These are phyloP conservation scores for Bombylius discolor DNA, from an alignment of 2,888 invertebrate species.

Conservation along the genomic window DNA sequence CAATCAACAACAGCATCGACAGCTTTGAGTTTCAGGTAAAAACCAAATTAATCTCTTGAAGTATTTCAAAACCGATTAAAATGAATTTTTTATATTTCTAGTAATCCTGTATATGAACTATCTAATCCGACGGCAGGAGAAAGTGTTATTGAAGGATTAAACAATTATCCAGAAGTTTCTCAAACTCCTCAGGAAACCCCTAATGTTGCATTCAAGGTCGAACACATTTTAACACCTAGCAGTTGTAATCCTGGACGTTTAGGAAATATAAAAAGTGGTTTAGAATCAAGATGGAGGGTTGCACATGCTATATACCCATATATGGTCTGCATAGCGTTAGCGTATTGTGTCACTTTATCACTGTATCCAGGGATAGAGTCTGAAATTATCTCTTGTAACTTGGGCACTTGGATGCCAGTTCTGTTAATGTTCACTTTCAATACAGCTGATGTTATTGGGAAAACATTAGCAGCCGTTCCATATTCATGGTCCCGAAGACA, in stretches of 20 bases:
- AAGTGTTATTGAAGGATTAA: constrained; percentile 35
- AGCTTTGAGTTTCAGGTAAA: constrained; percentile 49
- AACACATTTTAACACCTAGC: constrained; percentile 34
- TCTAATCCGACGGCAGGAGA: constrained; percentile 45
- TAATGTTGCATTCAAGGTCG: constrained; percentile 36
- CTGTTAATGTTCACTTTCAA: constrained; percentile 83
- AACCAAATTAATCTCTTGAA: background rate
- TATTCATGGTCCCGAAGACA: constrained; percentile 74
- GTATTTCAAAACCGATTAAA: background rate
- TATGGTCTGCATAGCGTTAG: constrained; percentile 78
- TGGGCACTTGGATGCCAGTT: constrained; percentile 84
- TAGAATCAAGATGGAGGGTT: constrained; percentile 57
- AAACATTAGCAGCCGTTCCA: constrained; percentile 66
- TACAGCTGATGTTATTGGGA: constrained; percentile 72
- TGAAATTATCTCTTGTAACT: constrained; percentile 70
- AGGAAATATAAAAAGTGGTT: constrained; percentile 31
- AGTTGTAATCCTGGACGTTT: constrained; percentile 30
- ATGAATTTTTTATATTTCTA: constrained; percentile 21
- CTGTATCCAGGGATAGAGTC: constrained; percentile 85
- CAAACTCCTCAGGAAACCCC: constrained; percentile 27
- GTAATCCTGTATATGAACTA: constrained; percentile 75
- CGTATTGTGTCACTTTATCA: constrained; percentile 80
- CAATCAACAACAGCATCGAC: constrained; percentile 36
- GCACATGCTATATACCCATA: constrained; percentile 77
- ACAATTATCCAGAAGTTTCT: constrained; percentile 30